phyloP scores from a whole-genome alignment of 1,140 invertebrate species.

The Pogonomyrmex californicus region DNA sequence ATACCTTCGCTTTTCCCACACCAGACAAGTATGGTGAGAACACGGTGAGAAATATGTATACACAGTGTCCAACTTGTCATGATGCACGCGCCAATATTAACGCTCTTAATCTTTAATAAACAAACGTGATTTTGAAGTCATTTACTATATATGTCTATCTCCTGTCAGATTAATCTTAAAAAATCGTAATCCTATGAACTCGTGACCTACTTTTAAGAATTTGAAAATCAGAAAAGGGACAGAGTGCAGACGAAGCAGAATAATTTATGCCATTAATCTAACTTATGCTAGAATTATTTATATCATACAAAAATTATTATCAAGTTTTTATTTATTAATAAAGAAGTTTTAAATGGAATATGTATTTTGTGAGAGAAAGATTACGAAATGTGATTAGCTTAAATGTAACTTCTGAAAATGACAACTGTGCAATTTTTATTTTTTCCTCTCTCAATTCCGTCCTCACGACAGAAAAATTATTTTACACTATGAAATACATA shows the following conservation, averaged over 20 bases:
- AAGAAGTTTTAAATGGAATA: background rate
- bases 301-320: background rate
- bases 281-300: slow-evolving; percentile 13
- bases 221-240: slow-evolving; percentile 1
- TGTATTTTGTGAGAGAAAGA: background rate
- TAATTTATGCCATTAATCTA: slow-evolving; percentile 18
- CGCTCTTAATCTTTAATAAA: background rate
- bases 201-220: background rate
- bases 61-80: slow-evolving; percentile 54
- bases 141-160: background rate
- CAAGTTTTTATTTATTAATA: background rate
- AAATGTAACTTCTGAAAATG: background rate
- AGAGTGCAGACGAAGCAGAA: background rate
- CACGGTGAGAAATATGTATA: slow-evolving; percentile 22
- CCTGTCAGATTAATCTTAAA: slow-evolving; percentile 18
- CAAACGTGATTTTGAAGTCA: background rate
- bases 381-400: too few species aligned
- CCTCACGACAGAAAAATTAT: background rate
- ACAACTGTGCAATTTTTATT: background rate
- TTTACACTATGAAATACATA: background rate
- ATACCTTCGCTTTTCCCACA: slow-evolving; percentile 7
- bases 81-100: slow-evolving; percentile 57
- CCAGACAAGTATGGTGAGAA: background rate
- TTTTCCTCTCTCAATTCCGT: background rate
- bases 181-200: background rate